A percentile compares a stretch with the other conserved stretches of the same genome.
Evolutionary conservation across 2,797 vertebrate genomes (phyloP).

Genomic region (Chloroceryle amazona): DNA sequence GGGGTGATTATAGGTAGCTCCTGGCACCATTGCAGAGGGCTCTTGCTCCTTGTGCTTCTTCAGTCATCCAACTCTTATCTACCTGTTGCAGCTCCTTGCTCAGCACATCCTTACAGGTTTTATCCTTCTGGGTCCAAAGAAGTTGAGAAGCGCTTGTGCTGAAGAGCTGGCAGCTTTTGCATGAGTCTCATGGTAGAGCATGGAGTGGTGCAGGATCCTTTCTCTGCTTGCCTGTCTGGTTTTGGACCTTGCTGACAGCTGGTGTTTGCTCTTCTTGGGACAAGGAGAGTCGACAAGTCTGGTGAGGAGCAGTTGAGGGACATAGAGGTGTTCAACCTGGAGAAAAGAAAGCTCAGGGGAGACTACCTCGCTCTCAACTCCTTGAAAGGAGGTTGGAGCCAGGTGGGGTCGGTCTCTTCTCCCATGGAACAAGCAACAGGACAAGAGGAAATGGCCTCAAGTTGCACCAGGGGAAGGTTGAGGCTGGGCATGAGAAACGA

Average conservation of each 20-base stretch:
- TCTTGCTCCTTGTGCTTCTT: not conserved
- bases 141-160: not conserved
- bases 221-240: not conserved
- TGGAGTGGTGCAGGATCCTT: fast-evolving
- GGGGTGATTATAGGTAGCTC: constrained; percentile 45
- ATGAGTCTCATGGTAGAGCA: fast-evolving
- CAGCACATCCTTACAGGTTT: fast-evolving
- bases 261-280: not conserved
- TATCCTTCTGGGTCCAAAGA: no score
- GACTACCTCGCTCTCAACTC: no score
- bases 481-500: no score
- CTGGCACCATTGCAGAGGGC: not conserved
- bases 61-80: not conserved
- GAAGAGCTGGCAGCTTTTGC: fast-evolving
- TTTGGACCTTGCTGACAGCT: not conserved
- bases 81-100: not conserved
- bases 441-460: no score
- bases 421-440: no score
- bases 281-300: not conserved
- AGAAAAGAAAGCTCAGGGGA: no score
- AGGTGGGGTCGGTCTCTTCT: no score
- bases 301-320: not conserved
- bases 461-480: no score
- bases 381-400: no score
- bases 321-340: no score